Conservation (phyloP, 2,888 invertebrate genomes). For the Brachypalpus laphriformis region DNA sequence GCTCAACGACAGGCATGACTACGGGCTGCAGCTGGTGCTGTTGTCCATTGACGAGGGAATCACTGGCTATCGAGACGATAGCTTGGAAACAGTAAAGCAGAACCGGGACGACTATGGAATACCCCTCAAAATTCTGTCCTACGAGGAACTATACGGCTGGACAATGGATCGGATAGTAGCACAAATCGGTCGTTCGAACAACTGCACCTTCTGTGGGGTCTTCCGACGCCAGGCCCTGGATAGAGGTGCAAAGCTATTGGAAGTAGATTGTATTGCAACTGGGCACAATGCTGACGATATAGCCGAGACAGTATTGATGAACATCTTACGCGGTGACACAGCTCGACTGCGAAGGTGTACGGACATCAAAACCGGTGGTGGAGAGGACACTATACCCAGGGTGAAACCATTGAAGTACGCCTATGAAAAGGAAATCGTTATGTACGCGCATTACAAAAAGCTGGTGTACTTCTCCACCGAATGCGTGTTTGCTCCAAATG, state of each 20-base stretch:
- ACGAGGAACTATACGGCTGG: conserved; percentile 99
- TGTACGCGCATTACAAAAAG: conserved; percentile 98
- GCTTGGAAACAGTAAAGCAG: conserved; percentile 96
- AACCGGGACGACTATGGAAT: conserved; percentile 97
- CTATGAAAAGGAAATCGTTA: conserved; percentile 99
- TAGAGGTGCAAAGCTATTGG: conserved; percentile 93
- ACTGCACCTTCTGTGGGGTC: conserved; percentile 98
- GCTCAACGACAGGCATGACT: conserved; percentile 94
- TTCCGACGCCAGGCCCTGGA: conserved; percentile 98
- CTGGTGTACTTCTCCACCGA: conserved; percentile 99
- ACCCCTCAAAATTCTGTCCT: conserved; percentile 96
- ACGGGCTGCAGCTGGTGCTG: conserved; percentile 94
- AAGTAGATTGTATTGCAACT: conserved; percentile 96
- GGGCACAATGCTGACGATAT: conserved; percentile 99
- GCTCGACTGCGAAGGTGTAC: conserved; percentile 96
- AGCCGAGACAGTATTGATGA: conserved; percentile 99
- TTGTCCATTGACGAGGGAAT: conserved; percentile 99
- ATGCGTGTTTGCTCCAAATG: conserved; percentile 99
- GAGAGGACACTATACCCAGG: conserved; percentile 93
- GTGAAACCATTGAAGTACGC: conserved; percentile 98
- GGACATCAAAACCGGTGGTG: conserved; percentile 89
- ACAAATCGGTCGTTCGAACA: conserved; percentile 93
- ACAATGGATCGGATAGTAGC: conserved; percentile 99
- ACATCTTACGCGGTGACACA: conserved; percentile 97
- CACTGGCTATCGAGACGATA: conserved; percentile 97